Evolutionary conservation across 2,113 vertebrate genomes (phyloP).

Genomic region (Sciurus niger): DNA sequence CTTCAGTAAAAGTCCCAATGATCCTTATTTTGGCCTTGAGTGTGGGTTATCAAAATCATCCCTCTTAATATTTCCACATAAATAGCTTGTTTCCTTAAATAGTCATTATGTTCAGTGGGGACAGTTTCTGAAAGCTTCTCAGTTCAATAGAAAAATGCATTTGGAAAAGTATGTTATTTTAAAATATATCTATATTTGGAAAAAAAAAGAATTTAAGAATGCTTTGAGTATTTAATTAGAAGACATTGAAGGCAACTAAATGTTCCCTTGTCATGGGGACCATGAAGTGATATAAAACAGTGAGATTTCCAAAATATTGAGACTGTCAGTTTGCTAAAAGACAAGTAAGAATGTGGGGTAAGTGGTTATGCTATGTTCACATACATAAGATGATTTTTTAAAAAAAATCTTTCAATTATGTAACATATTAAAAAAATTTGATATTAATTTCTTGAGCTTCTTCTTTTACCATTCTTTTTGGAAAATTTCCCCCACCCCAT

Average conservation of each 20-base stretch:
- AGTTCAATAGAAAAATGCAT: conserved; percentile 84
- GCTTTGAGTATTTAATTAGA: conserved; percentile 81
- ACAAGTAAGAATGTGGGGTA: neutral
- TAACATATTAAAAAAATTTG: conserved; percentile 78
- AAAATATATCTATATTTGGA: conserved; percentile 85
- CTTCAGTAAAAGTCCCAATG: conserved; percentile 87
- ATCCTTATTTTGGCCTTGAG: conserved; percentile 89
- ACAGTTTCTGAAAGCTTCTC: conserved; percentile 85
- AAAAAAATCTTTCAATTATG: conserved; percentile 69
- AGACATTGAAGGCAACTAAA: conserved; percentile 78
- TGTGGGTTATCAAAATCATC: conserved; percentile 88
- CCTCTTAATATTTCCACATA: conserved; percentile 83
- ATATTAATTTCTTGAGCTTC: conserved; percentile 77
- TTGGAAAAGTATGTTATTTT: conserved; percentile 81
- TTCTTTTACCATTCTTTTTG: neutral
- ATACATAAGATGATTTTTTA: neutral
- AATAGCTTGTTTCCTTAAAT: conserved; percentile 89
- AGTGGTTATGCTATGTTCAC: conserved; percentile 25
- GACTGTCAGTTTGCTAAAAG: conserved; percentile 62
- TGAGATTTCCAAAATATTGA: conserved; percentile 74
- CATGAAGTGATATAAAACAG: conserved; percentile 73
- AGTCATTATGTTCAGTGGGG: conserved; percentile 87
- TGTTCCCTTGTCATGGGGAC: conserved; percentile 75
- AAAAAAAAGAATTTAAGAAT: conserved; percentile 77
- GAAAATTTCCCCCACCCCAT: neutral